These are phyloP conservation scores for Otis tarda DNA, from an alignment of 2,113 vertebrate species.

Conservation along the genomic window DNA sequence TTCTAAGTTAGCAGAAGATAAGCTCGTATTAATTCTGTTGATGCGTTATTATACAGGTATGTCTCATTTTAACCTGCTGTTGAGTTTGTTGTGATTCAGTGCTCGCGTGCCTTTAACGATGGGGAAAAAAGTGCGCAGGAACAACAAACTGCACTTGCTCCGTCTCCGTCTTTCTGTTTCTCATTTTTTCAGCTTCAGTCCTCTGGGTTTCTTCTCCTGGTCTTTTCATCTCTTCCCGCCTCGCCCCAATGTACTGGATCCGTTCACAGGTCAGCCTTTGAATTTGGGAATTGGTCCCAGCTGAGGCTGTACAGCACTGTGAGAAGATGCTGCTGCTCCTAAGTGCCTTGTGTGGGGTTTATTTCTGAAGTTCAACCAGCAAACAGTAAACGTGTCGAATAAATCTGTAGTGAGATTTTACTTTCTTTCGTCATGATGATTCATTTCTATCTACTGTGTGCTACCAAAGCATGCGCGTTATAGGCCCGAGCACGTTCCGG, in stretches of 20 bases:
- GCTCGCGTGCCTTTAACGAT: not conserved
- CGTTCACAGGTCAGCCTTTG: not conserved
- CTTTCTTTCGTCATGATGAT: conserved; percentile 20
- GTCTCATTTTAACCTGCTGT: not conserved
- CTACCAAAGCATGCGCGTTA: not conserved
- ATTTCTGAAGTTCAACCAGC: not conserved
- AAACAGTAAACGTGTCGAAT: not conserved
- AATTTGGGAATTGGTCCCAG: not conserved
- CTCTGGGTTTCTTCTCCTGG: not conserved
- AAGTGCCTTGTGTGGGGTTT: not conserved
- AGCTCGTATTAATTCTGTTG: not conserved
- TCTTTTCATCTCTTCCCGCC: not conserved
- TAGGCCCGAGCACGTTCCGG: not conserved
- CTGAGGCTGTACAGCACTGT: not conserved
- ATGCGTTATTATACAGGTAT: not conserved
- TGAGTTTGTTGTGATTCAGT: not conserved
- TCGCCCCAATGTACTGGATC: not conserved
- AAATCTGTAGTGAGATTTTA: conserved; percentile 9
- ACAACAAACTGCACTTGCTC: not conserved
- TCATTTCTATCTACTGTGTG: not conserved
- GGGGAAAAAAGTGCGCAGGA: not conserved
- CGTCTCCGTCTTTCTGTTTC: not conserved
- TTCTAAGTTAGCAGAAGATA: not conserved
- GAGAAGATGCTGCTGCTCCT: not conserved
- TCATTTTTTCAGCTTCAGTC: not conserved